Conservation (phyloP, 2,113 vertebrate genomes). For the Archocentrus centrarchus region DNA sequence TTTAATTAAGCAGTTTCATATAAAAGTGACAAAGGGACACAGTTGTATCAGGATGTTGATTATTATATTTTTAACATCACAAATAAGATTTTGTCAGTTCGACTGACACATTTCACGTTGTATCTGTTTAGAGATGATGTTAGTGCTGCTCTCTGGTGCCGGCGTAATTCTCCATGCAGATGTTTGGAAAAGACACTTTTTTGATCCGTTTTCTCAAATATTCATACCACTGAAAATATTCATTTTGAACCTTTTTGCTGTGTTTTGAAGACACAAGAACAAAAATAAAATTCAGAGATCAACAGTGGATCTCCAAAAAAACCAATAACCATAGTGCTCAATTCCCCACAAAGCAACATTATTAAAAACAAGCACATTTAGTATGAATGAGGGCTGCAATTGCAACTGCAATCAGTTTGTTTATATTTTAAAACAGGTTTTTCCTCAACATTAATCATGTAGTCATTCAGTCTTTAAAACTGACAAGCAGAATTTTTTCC, state of each 20-base stretch:
- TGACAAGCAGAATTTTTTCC: not conserved
- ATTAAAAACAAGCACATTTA: not conserved
- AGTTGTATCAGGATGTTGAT: not conserved
- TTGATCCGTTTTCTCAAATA: not conserved
- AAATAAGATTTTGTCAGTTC: not conserved
- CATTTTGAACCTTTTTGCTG: not conserved
- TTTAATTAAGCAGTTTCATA: no score
- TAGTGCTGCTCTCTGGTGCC: slow-evolving; percentile 29
- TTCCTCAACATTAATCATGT: not conserved
- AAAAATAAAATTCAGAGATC: not conserved
- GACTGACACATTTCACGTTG: not conserved
- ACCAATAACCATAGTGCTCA: not conserved
- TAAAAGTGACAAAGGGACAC: no score
- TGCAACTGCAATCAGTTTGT: not conserved
- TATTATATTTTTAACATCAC: not conserved
- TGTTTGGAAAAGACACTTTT: not conserved
- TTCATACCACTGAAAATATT: not conserved
- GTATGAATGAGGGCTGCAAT: not conserved
- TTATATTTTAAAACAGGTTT: not conserved
- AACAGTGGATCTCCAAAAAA: rapidly evolving
- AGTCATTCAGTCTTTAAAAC: not conserved
- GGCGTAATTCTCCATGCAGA: not conserved
- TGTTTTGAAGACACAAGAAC: not conserved
- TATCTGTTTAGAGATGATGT: not conserved
- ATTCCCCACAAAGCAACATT: not conserved